These are phyloP conservation scores for Corvus hawaiiensis DNA, from an alignment of 2,113 vertebrate genomes.

Conservation along the genomic window DNA sequence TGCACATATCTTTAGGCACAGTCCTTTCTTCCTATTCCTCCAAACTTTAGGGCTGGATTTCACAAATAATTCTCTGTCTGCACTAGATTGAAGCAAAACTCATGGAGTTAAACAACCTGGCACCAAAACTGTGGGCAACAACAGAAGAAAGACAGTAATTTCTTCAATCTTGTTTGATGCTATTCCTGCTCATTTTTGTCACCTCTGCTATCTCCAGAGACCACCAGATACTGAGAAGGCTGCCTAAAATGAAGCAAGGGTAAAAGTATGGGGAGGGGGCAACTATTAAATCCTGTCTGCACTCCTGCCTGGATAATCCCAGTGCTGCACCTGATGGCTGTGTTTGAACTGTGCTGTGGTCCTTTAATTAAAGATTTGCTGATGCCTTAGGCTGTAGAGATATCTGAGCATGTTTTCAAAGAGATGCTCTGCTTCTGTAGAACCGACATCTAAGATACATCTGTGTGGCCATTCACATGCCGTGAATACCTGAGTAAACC, in stretches of 20 bases:
- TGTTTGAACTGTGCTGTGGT: neutral
- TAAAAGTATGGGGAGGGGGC: neutral
- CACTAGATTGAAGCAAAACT: neutral
- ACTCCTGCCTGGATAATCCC: neutral
- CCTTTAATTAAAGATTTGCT: neutral
- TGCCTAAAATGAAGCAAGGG: neutral
- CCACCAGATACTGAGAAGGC: neutral
- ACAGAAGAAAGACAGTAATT: neutral
- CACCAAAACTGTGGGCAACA: neutral
- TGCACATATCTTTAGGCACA: neutral
- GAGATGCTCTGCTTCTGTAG: neutral
- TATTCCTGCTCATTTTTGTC: neutral
- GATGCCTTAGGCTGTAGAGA: neutral
- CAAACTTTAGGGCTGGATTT: neutral
- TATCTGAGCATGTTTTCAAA: neutral
- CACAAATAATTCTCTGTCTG: neutral
- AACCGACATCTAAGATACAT: neutral
- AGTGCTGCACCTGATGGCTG: neutral
- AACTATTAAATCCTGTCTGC: neutral
- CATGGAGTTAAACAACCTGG: neutral
- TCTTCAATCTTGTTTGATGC: neutral
- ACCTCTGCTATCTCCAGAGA: neutral
- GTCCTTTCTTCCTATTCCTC: neutral
- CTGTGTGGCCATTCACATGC: neutral
- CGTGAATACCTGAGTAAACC: neutral